Conservation (phyloP, 2,113 vertebrate species). For the Camelus dromedarius region DNA sequence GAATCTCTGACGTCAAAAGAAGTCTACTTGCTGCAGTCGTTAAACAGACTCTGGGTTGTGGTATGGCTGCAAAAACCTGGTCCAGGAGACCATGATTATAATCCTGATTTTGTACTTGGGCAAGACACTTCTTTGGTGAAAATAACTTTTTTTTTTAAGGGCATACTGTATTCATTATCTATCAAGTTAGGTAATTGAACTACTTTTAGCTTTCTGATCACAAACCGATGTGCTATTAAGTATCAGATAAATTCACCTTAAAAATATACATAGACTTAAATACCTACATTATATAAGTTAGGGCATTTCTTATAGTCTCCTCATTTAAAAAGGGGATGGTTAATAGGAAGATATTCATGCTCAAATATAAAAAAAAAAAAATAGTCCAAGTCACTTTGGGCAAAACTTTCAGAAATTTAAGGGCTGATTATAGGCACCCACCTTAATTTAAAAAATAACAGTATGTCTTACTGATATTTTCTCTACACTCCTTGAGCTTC, state of each 20-base stretch:
- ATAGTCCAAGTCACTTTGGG: background rate
- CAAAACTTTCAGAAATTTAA: slow-evolving; percentile 32
- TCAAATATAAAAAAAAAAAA: background rate
- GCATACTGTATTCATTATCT: background rate
- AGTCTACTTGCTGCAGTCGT: background rate
- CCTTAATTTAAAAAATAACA: background rate
- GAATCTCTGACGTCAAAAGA: background rate
- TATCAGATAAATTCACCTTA: background rate
- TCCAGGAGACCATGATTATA: background rate
- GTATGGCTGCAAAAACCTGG: background rate
- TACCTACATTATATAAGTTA: background rate
- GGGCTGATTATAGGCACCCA: background rate
- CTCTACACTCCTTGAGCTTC: background rate
- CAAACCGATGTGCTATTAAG: background rate
- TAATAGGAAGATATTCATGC: background rate
- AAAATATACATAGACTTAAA: slow-evolving; percentile 1
- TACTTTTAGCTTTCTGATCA: background rate
- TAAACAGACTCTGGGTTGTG: background rate
- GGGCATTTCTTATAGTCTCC: background rate
- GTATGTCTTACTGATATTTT: background rate
- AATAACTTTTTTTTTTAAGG: background rate
- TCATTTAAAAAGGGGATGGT: background rate
- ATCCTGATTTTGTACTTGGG: background rate
- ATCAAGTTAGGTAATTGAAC: background rate
- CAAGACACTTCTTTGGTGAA: background rate